phyloP scores from a whole-genome alignment of 2,797 vertebrate genomes.

The Champsocephalus esox region DNA sequence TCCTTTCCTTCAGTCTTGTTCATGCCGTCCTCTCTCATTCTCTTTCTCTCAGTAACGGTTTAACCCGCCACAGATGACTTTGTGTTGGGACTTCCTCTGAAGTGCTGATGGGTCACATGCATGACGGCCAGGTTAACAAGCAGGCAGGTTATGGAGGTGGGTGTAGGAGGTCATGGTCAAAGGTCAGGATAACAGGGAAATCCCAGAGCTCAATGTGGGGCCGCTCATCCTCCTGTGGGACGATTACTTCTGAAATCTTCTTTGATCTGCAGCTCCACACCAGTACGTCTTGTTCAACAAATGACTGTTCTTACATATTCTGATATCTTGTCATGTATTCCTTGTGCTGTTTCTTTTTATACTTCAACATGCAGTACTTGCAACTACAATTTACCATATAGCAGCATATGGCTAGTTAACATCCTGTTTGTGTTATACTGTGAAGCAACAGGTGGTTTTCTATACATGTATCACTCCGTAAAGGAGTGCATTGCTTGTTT shows the following conservation, averaged over 20 bases:
- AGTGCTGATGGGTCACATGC: slow-evolving; percentile 79
- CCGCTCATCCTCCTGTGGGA: slow-evolving; percentile 36
- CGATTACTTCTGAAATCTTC: slow-evolving; percentile 27
- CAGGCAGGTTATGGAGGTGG: slow-evolving; percentile 66
- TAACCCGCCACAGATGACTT: slow-evolving; percentile 79
- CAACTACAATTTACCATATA: background rate
- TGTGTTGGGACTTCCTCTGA: slow-evolving; percentile 76
- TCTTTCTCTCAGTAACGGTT: slow-evolving; percentile 65
- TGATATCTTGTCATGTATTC: background rate
- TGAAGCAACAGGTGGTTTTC: slow-evolving; percentile 20
- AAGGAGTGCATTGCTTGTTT: background rate
- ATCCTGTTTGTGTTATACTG: background rate
- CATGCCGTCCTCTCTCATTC: slow-evolving; percentile 12
- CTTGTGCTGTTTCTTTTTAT: background rate
- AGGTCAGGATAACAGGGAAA: slow-evolving; percentile 77
- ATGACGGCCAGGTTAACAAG: slow-evolving; percentile 80
- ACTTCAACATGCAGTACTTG: background rate
- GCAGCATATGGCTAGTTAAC: background rate
- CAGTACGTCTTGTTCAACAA: slow-evolving; percentile 10
- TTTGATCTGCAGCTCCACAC: slow-evolving; percentile 32
- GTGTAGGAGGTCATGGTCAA: slow-evolving; percentile 61
- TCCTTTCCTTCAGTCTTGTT: slow-evolving; percentile 43
- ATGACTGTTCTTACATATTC: slow-evolving; percentile 17
- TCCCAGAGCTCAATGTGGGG: slow-evolving; percentile 59
- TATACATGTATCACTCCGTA: background rate